Base-by-base conservation (phyloP, 2,888 invertebrate species). In the Argyra leucocephala region DNA sequence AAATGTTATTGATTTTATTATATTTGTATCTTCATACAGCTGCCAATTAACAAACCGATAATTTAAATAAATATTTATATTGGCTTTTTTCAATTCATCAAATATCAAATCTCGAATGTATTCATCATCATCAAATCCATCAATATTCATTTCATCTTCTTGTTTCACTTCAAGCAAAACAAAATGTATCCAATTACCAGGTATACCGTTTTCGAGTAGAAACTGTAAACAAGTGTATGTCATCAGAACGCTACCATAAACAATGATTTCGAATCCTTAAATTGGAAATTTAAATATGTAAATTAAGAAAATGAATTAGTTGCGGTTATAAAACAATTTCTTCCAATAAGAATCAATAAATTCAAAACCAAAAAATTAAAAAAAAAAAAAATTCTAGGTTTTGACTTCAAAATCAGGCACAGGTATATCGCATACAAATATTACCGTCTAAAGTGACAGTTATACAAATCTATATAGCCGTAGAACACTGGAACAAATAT, bases 171-270 rank as follows among this genome's bases (percentile, higher is more conserved):
- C 67, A 2, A 77, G 74, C 58, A 76, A 74, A 10, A 84, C 78
- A 61, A 83, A 73, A 6, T 76, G 73, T 22, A 85, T 82, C 70
- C 78, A 76, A 24, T 75, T 72, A 5, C 79, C 78, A 18, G 75
- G 66, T 1, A 83, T 69, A 5, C 82, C 83, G 63, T 76, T 72
- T 18, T 77, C 73, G 15, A 83, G 68, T 57, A 84, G 71, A 7
- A 80, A 78, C 67, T 80, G 78, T 21, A 83, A 70, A 67, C 82
- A 81, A 68, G 80, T 78, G 70, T 80, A 82, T 23, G 81, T 78
- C 69, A 82, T 80, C 59, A 84, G 68, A 62, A 76, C 78, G 59
- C 75, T 72, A 0, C 85, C 85, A 72, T 84, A 83, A 22, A 85
- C 76, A 3, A 85, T 70, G 24, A 80, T 75, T 10, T 61, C 61